Base-by-base conservation (phyloP, 35 echinoderm and acorn worm genomes). In the Stichopus chloronotus region DNA sequence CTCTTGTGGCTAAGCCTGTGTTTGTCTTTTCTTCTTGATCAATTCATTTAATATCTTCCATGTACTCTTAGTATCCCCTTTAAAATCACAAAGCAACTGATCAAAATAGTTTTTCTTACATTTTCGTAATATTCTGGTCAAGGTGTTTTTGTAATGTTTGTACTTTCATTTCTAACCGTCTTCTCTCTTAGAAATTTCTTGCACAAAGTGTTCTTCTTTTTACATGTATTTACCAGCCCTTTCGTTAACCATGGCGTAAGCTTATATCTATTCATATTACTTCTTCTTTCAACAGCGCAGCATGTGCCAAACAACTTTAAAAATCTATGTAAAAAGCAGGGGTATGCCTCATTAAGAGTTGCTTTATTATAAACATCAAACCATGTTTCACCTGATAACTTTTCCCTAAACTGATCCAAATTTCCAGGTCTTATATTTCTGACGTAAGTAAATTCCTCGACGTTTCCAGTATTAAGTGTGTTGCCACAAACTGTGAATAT, bases 141-240 rank as follows among this genome's bases (percentile, higher is more conserved):
- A 80, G 79, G 79, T 83, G 79, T 83, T 5, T 83, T 83, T 83
- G 79, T 83, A 83, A 55, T 16, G 79, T 52, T 83, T 83, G 25
- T 52, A 83, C 53, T 83, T 52, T 83, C 53, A 83, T 83, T 83
- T 30, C 53, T 83, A 52, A 25, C 53, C 16, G 79, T 52, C 53
- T 16, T 8, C 16, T 83, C 53, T 83, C 79, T 83, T 12, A 83
- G 53, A 83, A 83, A 83, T 4, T 83, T 83, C 79, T 83, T 83
- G 54, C 54, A 83, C 54, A 83, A 83, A 43, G 53, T 83, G 22
- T 55, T 83, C 53, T n/a, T n/a, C n/a, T 83, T 83, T 16, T 83
- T 83, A 52, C 5, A 43, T 8, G 3, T 16, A n/a, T n/a, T n/a
- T n/a, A n/a, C n/a, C n/a, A n/a, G n/a, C n/a, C n/a, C n/a, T n/a